phyloP scores from a whole-genome alignment of 2,888 invertebrate genomes.

The Papilio gigon region DNA sequence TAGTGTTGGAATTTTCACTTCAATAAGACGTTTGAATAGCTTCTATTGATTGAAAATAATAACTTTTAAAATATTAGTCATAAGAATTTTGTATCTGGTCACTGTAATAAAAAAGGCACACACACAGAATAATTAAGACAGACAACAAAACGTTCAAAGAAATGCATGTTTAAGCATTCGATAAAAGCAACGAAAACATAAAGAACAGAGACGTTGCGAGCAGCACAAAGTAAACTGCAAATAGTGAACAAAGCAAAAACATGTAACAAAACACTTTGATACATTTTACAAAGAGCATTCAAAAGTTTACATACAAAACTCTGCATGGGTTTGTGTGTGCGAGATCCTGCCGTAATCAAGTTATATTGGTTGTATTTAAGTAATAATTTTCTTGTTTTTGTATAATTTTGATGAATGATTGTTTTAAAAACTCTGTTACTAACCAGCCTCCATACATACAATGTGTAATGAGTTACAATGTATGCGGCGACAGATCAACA shows the following conservation, averaged over 20 bases:
- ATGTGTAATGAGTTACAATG: conserved; percentile 30
- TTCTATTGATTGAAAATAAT: too few species aligned
- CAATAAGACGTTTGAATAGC: too few species aligned
- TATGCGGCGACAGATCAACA: not conserved
- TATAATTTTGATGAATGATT: not conserved
- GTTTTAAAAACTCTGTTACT: not conserved
- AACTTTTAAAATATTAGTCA: too few species aligned
- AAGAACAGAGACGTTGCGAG: conserved; percentile 5
- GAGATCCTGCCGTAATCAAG: not conserved
- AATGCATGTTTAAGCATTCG: not conserved
- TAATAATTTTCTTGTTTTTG: not conserved
- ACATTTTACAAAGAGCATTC: not conserved
- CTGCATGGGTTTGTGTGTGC: not conserved
- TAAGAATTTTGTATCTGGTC: too few species aligned
- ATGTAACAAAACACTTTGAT: not conserved
- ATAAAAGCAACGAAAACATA: conserved; percentile 11
- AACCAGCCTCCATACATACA: not conserved
- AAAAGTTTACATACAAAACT: not conserved
- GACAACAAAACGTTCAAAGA: not conserved
- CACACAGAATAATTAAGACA: too few species aligned
- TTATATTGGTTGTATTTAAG: not conserved
- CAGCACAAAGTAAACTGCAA: conserved; percentile 8
- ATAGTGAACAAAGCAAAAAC: conserved; percentile 1
- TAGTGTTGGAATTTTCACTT: too few species aligned
- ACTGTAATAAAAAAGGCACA: not conserved